These are phyloP conservation scores for Bedellia somnulentella DNA, from an alignment of 2,888 invertebrate species.

Conservation along the genomic window DNA sequence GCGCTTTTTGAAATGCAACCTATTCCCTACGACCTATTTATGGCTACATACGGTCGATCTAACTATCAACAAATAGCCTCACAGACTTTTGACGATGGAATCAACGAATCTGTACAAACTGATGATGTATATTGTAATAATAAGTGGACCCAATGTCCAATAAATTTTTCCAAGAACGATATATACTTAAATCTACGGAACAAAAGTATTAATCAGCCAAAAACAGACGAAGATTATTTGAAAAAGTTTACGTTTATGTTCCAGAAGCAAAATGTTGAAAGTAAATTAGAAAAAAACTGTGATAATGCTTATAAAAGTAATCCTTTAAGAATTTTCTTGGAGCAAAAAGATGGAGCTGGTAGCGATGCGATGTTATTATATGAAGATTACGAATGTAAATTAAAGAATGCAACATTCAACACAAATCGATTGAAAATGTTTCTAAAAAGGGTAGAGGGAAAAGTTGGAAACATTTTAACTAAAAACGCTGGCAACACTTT, in stretches of 20 bases:
- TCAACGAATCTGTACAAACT: constrained; percentile 37
- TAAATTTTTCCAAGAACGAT: constrained; percentile 30
- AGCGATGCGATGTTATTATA: constrained; percentile 28
- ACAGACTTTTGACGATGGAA: constrained; percentile 48
- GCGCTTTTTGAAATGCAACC: constrained; percentile 48
- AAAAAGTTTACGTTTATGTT: constrained; percentile 26
- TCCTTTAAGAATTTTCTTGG: constrained; percentile 36
- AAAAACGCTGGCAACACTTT: constrained; percentile 18
- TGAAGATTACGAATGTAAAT: constrained; percentile 27
- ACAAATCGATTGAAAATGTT: constrained; percentile 25
- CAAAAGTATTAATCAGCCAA: constrained; percentile 11
- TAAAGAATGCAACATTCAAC: constrained; percentile 26
- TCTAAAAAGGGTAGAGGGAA: constrained; percentile 31
- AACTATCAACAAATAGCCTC: constrained; percentile 38
- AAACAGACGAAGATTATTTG: constrained; percentile 21
- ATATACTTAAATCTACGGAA: constrained; percentile 16
- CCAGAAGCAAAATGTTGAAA: constrained; percentile 12
- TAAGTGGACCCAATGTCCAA: constrained; percentile 48
- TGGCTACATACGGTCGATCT: constrained; percentile 31
- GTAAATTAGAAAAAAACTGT: constrained; percentile 12
- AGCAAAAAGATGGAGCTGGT: constrained; percentile 45
- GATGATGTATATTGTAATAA: constrained; percentile 24
- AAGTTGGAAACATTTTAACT: constrained; percentile 26
- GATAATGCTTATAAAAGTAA: constrained; percentile 26
- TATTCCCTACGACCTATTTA: constrained; percentile 43